Base-by-base conservation (phyloP, 2,797 vertebrate genomes). In the Euphonia xanthogaster region DNA sequence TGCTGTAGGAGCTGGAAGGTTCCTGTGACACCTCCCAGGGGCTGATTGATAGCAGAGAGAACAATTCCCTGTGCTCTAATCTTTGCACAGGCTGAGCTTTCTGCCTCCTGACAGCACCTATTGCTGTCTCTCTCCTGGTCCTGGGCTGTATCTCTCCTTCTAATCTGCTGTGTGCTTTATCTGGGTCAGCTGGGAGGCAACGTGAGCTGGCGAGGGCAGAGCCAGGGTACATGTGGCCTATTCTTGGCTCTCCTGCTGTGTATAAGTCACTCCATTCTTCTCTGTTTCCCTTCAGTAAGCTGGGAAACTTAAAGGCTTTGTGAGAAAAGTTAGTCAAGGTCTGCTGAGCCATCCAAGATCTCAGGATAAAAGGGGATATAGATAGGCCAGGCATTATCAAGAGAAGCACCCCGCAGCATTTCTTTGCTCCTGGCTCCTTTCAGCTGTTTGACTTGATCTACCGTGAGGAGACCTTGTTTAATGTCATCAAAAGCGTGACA, bases 381-480 rank as follows among this genome's bases (percentile, higher is more conserved):
- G 93, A 89, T 71, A 92, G 93, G 72, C 53, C 70, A 73, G 76
- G 77, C 55, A 30, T 85, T 88, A 45, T 77, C 57, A 54, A 74
- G 74, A 81, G 44, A 70, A 90, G 79, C 85, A 68, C 40, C 71
- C 60, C 2, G 1, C 19, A 14, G 93, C 45, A 53, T 91, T 55
- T 57, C 72, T 92, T 31, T 94, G 65, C 82, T 86, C 57, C 78
- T 48, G 90, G 68, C 6, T 82, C 68, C 66, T 66, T 97, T 31
- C 97, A 99, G 99, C 98, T 99, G 53, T 99, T 99, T 83, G 99
- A 99, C 97, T 98, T 99, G 95, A 99, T 99, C 98, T 99, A 99
- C 97, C 98, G 99, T 0, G 99, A 99, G 98, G 99, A 99, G 98
- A 99, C 99, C 0, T 98, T 99, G 83, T 99, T 99, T 70, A 99